Evolutionary conservation across 2,888 invertebrate genomes (phyloP).

Genomic region (Leucophenga montana): DNA sequence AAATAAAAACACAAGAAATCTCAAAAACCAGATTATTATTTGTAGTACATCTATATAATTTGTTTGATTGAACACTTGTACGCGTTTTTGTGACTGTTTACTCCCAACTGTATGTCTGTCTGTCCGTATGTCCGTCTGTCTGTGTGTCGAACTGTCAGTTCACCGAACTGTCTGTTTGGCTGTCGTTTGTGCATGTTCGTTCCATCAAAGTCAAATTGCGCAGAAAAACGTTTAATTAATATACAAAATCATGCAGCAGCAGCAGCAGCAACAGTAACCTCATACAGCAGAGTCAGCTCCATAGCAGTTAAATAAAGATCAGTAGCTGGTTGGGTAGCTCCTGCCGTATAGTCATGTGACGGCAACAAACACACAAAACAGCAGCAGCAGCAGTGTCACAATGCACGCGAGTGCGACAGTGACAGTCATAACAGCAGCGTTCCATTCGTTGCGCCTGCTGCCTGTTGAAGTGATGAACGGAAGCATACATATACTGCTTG

Average conservation of each 20-base stretch:
- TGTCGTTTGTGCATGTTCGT: slow-evolving; percentile 17
- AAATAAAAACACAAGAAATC: neutral
- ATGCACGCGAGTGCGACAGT: too few species aligned
- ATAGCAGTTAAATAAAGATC: neutral
- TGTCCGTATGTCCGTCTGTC: neutral
- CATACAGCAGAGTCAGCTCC: neutral
- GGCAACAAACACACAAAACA: neutral
- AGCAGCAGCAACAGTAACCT: neutral
- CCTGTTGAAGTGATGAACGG: too few species aligned
- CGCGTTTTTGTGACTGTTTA: slow-evolving; percentile 2
- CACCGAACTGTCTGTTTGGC: neutral
- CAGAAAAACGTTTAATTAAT: slow-evolving; percentile 27
- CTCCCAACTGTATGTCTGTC: neutral
- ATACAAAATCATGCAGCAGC: slow-evolving; percentile 18
- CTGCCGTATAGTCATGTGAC: slow-evolving; percentile 15
- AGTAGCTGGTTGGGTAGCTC: neutral
- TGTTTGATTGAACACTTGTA: slow-evolving; percentile 20
- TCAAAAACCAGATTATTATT: neutral
- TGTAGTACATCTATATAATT: slow-evolving; percentile 6
- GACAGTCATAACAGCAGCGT: too few species aligned
- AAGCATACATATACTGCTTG: too few species aligned
- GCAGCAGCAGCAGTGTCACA: too few species aligned
- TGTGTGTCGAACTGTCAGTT: neutral
- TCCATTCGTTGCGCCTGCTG: too few species aligned
- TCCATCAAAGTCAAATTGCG: slow-evolving; percentile 28